Evolutionary conservation across 2,888 invertebrate genomes (phyloP).

Genomic region (Rosalia funebris): DNA sequence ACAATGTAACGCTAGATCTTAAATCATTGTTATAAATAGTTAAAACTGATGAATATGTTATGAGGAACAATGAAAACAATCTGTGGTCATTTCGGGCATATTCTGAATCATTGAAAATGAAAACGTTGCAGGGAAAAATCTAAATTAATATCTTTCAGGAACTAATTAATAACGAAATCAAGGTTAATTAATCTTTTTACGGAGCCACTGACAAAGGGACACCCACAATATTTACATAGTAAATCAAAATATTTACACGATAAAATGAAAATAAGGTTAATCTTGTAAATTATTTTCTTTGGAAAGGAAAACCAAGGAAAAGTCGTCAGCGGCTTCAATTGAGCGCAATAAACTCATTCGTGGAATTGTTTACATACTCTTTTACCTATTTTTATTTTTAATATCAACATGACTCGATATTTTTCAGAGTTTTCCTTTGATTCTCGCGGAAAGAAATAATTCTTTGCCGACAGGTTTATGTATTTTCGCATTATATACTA

Average conservation of each 20-base stretch:
- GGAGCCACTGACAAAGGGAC: constrained; percentile 4
- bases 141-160: constrained; percentile 3
- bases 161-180: background rate
- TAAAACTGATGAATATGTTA: background rate
- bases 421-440: constrained; percentile 39
- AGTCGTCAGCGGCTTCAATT: constrained; percentile 1
- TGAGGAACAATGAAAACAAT: background rate
- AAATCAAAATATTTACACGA: constrained; percentile 18
- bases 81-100: background rate
- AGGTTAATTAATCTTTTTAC: constrained; percentile 6
- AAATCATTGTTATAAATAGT: background rate
- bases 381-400: constrained; percentile 42
- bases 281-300: constrained; percentile 11
- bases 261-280: constrained; percentile 17
- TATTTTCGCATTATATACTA: too few species aligned
- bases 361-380: constrained; percentile 43
- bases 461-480: too few species aligned
- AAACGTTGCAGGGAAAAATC: background rate
- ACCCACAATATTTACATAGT: constrained; percentile 7
- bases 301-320: constrained; percentile 5
- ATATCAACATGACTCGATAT: constrained; percentile 40
- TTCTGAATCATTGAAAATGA: background rate
- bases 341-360: constrained; percentile 27
- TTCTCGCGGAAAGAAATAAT: too few species aligned
- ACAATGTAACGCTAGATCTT: too few species aligned